phyloP scores from a whole-genome alignment of 2,113 vertebrate genomes.

The Eupsittula cactorum region DNA sequence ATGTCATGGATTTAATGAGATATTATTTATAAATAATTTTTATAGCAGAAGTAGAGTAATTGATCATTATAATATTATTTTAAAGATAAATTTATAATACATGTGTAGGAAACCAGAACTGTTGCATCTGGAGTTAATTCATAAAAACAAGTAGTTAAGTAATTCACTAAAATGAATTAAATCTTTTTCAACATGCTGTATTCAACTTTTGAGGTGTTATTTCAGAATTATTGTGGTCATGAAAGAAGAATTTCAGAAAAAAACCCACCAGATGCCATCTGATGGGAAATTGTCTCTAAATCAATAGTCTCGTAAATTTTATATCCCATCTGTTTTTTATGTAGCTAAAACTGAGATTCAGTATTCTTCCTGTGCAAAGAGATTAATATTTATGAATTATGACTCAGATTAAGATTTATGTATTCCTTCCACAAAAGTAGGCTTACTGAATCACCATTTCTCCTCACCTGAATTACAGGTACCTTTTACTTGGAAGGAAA shows the following conservation, averaged over 20 bases:
- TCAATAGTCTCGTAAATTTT: not conserved
- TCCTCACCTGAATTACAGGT: constrained; percentile 20
- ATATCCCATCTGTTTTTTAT: not conserved
- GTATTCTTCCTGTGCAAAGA: constrained; percentile 11
- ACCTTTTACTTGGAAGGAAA: constrained; percentile 29
- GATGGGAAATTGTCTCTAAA: not conserved
- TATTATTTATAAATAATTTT: not conserved
- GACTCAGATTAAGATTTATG: constrained; percentile 58
- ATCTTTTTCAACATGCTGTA: not conserved
- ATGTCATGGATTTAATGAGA: not conserved
- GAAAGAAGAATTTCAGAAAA: not conserved
- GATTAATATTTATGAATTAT: constrained; percentile 57
- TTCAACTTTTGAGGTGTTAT: not conserved
- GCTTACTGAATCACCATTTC: constrained; percentile 37
- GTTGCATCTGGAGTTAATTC: not conserved
- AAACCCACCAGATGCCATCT: not conserved
- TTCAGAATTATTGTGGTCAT: not conserved
- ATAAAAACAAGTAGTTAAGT: not conserved
- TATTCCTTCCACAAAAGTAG: constrained; percentile 26
- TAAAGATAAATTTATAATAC: not conserved
- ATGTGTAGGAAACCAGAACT: not conserved
- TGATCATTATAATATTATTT: not conserved
- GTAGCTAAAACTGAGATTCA: not conserved
- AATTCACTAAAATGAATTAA: not conserved
- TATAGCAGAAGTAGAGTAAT: not conserved